phyloP scores from a whole-genome alignment of 37 sponge, comb jelly and placozoan genomes.

The Eunapius fragilis region DNA sequence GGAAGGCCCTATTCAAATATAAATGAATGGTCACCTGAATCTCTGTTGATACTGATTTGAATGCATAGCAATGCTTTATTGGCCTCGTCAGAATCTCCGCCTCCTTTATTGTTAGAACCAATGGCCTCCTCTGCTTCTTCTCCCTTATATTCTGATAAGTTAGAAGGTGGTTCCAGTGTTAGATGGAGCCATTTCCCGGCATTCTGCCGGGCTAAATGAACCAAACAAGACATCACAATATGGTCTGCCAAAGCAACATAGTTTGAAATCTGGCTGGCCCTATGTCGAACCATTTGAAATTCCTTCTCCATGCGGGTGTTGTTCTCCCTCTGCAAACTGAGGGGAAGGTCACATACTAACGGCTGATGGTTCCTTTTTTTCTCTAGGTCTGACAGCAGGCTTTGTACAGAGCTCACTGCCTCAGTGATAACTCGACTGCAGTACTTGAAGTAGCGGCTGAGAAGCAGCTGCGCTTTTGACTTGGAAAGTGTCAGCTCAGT shows the following conservation, averaged over 20 bases:
- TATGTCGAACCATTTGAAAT: conserved; percentile 24
- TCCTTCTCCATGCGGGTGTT: conserved; percentile 28
- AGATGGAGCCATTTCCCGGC: conserved; percentile 23
- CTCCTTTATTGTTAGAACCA: neutral
- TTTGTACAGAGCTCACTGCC: conserved; percentile 2
- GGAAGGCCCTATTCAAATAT: neutral
- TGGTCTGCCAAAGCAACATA: conserved; percentile 48
- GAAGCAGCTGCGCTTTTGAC: conserved; percentile 8
- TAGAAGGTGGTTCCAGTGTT: neutral
- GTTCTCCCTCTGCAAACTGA: conserved; percentile 58
- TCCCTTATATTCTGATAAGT: neutral
- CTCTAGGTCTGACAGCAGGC: conserved; percentile 19
- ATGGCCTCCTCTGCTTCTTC: neutral
- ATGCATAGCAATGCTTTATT: neutral
- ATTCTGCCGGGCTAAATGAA: conserved; percentile 14
- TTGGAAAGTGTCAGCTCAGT: neutral
- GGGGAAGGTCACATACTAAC: conserved; percentile 67
- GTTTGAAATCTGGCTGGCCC: conserved; percentile 19
- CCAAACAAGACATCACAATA: conserved; percentile 45
- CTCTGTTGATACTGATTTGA: neutral
- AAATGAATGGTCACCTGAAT: neutral
- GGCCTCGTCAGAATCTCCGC: neutral
- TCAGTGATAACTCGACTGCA: conserved; percentile 43
- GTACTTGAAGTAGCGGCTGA: conserved; percentile 63
- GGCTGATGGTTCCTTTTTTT: conserved; percentile 41